Evolutionary conservation across 1,140 invertebrate genomes (phyloP).

Genomic region (Nephila pilipes): DNA sequence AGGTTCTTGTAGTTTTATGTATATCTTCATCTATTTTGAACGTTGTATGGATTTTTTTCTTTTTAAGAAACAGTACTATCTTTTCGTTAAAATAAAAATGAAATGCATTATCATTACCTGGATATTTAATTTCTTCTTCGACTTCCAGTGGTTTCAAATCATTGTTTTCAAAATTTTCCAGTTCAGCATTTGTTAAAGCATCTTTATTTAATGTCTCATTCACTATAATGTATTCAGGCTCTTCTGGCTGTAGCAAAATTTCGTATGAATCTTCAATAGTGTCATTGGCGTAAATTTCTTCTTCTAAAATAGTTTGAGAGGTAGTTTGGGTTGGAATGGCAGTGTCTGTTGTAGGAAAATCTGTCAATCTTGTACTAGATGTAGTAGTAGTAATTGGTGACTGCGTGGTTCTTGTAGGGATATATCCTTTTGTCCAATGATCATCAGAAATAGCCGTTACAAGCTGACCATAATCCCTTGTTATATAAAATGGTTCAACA

Average conservation of each 20-base stretch:
- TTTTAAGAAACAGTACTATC: not conserved
- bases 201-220: not conserved
- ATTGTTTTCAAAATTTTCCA: not conserved
- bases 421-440: not conserved
- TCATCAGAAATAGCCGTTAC: constrained; percentile 38
- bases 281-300: not conserved
- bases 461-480: constrained; percentile 66
- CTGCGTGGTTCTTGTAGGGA: not conserved
- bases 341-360: not conserved
- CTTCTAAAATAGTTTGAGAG: not conserved
- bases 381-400: not conserved
- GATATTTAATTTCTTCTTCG: not conserved
- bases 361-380: not conserved
- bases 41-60: not conserved
- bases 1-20: not conserved
- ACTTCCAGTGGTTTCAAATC: not conserved
- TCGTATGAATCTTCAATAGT: not conserved
- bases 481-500: constrained; percentile 64
- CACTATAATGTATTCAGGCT: not conserved
- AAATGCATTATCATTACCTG: not conserved
- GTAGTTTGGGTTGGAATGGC: not conserved
- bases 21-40: not conserved
- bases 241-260: not conserved
- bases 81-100: not conserved
- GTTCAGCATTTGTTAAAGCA: not conserved